Percentiles rank a stretch among this genome's conserved stretches.
Conservation (phyloP, 2,888 invertebrate genomes). For the Gymnocheta viridis region DNA sequence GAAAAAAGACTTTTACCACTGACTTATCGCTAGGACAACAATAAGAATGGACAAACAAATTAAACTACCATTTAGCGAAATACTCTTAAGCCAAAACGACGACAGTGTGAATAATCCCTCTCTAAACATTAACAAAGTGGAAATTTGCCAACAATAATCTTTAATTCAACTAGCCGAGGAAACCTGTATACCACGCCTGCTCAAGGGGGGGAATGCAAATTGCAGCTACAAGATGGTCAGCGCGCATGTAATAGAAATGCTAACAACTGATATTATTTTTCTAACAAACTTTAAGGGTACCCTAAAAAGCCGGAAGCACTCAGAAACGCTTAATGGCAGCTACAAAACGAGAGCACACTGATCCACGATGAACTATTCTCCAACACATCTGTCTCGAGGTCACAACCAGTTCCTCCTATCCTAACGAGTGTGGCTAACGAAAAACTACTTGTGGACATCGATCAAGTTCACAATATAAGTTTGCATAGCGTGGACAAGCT, state of each 20-base stretch:
- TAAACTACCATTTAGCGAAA: conserved; percentile 18
- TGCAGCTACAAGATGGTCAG: not conserved
- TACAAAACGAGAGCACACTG: not conserved
- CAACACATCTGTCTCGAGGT: not conserved
- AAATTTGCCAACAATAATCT: conserved; percentile 3
- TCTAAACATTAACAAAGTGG: conserved; percentile 11
- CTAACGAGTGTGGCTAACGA: not conserved
- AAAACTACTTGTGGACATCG: conserved; percentile 12
- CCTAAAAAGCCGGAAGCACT: not conserved
- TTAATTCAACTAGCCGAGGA: not conserved
- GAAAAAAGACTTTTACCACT: not conserved
- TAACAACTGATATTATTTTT: not conserved
- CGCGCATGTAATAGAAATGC: too few species aligned
- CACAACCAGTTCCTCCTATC: conserved; percentile 1
- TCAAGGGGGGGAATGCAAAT: not conserved
- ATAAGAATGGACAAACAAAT: conserved; percentile 5
- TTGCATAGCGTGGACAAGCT: not conserved
- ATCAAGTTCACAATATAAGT: conserved; percentile 7
- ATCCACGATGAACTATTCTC: not conserved
- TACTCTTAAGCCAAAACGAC: not conserved
- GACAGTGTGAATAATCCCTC: not conserved
- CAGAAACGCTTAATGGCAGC: not conserved
- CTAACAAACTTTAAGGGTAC: not conserved
- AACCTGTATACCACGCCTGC: not conserved
- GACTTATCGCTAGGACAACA: not conserved